Percentiles rank a stretch among this genome's conserved stretches.
Evolutionary conservation across 1,140 invertebrate species (phyloP).

Genomic region (Lepidurus packardi): DNA sequence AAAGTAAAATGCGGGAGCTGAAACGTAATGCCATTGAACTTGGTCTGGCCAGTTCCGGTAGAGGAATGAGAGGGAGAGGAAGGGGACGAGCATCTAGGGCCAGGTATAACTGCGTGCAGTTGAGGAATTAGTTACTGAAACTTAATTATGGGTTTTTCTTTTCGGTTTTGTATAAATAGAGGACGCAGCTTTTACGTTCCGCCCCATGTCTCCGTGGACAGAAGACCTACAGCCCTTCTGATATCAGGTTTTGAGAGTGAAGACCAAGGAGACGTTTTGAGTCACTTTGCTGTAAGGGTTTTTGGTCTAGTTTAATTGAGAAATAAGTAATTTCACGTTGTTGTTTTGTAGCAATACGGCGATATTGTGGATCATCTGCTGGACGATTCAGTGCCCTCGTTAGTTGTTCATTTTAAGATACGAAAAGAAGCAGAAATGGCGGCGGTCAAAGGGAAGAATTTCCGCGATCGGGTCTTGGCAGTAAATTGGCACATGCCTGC

Average conservation of each 20-base stretch:
- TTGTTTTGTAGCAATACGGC: constrained; percentile 58
- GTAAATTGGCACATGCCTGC: constrained; percentile 43
- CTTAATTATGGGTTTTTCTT: constrained; percentile 36
- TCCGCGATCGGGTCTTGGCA: constrained; percentile 52
- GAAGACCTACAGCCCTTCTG: constrained; percentile 68
- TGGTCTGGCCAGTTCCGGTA: constrained; percentile 42
- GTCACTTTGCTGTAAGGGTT: constrained; percentile 62
- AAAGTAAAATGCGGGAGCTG: constrained; percentile 65
- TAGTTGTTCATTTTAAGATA: constrained; percentile 63
- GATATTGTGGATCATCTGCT: constrained; percentile 62
- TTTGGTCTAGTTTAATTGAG: background rate
- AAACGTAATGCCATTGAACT: constrained; percentile 54
- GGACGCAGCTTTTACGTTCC: constrained; percentile 36
- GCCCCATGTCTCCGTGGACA: constrained; percentile 64
- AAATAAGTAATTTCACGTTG: constrained; percentile 32
- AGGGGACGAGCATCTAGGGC: constrained; percentile 22
- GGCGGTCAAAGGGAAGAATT: constrained; percentile 57
- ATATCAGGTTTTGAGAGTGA: constrained; percentile 69
- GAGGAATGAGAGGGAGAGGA: constrained; percentile 30
- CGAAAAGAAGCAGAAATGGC: constrained; percentile 68
- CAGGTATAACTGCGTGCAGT: constrained; percentile 22
- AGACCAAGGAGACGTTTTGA: constrained; percentile 61
- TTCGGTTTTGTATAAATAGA: constrained; percentile 31
- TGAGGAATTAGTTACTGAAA: constrained; percentile 7
- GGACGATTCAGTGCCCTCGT: constrained; percentile 58